phyloP scores from a whole-genome alignment of 2,113 vertebrate genomes.

The Otus sunia region DNA sequence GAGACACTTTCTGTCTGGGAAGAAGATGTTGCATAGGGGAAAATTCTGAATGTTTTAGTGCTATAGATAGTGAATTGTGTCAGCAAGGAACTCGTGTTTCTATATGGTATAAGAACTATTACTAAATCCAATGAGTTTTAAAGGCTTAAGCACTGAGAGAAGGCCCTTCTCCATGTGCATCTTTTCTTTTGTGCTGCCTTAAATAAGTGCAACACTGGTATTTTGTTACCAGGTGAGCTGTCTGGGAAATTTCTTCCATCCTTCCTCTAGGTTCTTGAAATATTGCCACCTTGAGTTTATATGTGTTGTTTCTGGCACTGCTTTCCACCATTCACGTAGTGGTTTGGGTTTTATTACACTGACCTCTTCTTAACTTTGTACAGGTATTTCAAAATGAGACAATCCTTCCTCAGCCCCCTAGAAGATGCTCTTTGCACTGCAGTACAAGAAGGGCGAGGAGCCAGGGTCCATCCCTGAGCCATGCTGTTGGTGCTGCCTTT shows the following conservation, averaged over 20 bases:
- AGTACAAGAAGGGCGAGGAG: rapidly evolving
- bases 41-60: background rate
- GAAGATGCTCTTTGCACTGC: background rate
- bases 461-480: background rate
- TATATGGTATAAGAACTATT: background rate
- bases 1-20: background rate
- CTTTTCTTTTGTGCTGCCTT: background rate
- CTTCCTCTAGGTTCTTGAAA: background rate
- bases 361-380: background rate
- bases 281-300: background rate
- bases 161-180: background rate
- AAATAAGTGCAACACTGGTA: background rate
- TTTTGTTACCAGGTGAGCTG: background rate
- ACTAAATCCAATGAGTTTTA: background rate
- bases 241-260: background rate
- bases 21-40: background rate
- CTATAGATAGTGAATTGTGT: background rate
- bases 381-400: background rate
- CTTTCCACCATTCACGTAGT: background rate
- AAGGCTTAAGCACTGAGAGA: background rate
- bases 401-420: background rate
- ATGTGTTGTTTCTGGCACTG: background rate
- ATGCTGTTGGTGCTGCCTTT: background rate
- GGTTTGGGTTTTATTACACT: background rate
- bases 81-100: background rate